Evolutionary conservation across 2,888 invertebrate species (phyloP).

Genomic region (Idaea dimidiata): DNA sequence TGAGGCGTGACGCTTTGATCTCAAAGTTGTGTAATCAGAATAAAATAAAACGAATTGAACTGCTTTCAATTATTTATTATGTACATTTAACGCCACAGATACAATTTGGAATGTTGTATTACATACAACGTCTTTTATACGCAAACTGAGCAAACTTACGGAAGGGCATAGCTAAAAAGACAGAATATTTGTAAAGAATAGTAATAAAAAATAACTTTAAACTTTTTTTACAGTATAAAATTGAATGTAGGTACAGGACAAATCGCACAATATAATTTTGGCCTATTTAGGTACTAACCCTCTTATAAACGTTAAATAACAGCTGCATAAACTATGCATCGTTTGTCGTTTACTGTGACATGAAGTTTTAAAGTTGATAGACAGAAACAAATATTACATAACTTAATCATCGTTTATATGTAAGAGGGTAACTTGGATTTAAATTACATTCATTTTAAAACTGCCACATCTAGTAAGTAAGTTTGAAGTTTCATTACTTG

Average conservation of each 20-base stretch:
- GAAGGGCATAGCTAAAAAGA: conserved; percentile 13
- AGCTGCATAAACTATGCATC: too few relatives aligned
- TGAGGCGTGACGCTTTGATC: too few relatives aligned
- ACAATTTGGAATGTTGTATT: conserved; percentile 49
- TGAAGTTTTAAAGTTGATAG: too few relatives aligned
- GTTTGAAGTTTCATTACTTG: background rate
- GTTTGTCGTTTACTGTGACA: too few relatives aligned
- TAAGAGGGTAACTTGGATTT: too few relatives aligned
- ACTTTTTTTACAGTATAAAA: background rate
- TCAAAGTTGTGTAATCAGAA: conserved; percentile 6
- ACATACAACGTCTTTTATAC: conserved; percentile 33
- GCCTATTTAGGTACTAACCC: too few relatives aligned
- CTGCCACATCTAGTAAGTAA: background rate
- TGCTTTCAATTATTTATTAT: conserved; percentile 65
- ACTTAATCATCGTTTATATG: too few relatives aligned
- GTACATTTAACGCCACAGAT: conserved; percentile 35
- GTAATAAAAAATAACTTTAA: background rate
- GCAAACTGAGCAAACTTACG: conserved; percentile 35
- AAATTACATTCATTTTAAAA: too few relatives aligned
- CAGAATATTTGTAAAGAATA: background rate
- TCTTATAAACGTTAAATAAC: too few relatives aligned
- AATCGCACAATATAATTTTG: background rate
- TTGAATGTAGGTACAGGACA: background rate
- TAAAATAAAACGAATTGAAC: conserved; percentile 5
- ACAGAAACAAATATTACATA: too few relatives aligned